A percentile compares a stretch with the other conserved stretches of the same genome.
phyloP scores from a whole-genome alignment of 2,888 invertebrate species.

The Phyto melanocephala region DNA sequence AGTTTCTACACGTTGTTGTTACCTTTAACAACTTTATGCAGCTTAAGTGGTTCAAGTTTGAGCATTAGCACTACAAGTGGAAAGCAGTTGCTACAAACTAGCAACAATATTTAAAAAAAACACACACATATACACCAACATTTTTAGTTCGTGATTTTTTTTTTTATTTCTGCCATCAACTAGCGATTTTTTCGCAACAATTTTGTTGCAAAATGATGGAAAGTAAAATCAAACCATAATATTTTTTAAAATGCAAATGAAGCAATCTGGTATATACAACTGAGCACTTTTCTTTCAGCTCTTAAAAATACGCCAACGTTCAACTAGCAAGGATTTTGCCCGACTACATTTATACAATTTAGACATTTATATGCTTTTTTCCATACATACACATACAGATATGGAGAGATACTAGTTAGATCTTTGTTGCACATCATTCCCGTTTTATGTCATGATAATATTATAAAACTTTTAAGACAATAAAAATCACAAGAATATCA shows the following conservation, averaged over 20 bases:
- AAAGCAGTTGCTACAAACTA: not conserved
- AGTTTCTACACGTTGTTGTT: not conserved
- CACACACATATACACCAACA: not conserved
- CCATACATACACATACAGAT: not conserved
- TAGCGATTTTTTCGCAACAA: not conserved
- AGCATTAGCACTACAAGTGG: conserved; percentile 23
- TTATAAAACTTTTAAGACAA: conserved; percentile 32
- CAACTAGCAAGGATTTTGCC: not conserved
- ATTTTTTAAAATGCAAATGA: conserved; percentile 58
- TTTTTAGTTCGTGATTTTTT: not conserved
- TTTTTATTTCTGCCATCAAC: not conserved
- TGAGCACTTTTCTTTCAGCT: not conserved
- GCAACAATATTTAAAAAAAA: not conserved
- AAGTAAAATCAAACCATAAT: conserved; percentile 53
- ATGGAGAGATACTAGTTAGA: not conserved
- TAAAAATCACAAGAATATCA: not conserved
- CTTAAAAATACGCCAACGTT: not conserved
- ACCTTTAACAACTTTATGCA: conserved; percentile 47
- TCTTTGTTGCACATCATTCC: conserved; percentile 1
- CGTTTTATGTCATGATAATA: conserved; percentile 12
- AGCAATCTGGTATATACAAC: conserved; percentile 47
- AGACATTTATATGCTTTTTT: not conserved
- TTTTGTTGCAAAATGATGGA: conserved; percentile 44
- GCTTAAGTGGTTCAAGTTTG: conserved; percentile 42
- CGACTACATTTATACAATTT: not conserved